These are phyloP conservation scores for Phodopus roborovskii DNA, from an alignment of 2,113 vertebrate species.

Conservation along the genomic window DNA sequence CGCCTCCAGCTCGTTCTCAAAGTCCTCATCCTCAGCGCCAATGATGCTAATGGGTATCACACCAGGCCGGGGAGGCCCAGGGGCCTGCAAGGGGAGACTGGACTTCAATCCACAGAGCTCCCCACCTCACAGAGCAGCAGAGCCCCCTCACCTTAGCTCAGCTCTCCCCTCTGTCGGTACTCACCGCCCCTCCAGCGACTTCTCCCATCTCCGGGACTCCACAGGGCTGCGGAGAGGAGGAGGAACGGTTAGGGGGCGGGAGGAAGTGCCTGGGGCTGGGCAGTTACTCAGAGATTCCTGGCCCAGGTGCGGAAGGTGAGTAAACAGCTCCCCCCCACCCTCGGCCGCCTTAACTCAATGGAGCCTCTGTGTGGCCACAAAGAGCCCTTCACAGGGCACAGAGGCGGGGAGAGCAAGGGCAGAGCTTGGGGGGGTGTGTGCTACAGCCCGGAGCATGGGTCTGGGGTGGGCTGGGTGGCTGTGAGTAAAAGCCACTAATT, in stretches of 20 bases:
- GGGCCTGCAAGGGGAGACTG: constrained; percentile 41
- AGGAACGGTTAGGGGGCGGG: not conserved
- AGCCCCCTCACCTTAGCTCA: not conserved
- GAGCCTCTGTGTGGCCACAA: constrained; percentile 80
- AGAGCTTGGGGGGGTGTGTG: not conserved
- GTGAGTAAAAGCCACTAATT: not conserved
- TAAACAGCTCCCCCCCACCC: constrained; percentile 74
- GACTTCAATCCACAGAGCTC: not conserved
- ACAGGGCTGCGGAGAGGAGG: constrained; percentile 65
- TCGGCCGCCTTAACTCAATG: constrained; percentile 69
- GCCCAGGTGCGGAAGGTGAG: constrained; percentile 82
- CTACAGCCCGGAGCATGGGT: constrained; percentile 11
- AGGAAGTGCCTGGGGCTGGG: not conserved
- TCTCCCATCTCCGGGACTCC: constrained; percentile 72
- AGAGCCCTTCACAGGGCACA: constrained; percentile 78
- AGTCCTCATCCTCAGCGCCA: constrained; percentile 95
- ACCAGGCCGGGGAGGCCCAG: constrained; percentile 52
- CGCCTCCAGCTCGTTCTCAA: constrained; percentile 92
- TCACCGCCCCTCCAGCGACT: constrained; percentile 70
- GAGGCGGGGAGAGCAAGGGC: constrained; percentile 35
- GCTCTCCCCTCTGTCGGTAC: not conserved
- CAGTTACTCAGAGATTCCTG: constrained; percentile 81
- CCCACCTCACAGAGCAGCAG: not conserved
- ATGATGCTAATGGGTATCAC: constrained; percentile 89
- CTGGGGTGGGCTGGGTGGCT: not conserved